phyloP scores from a whole-genome alignment of 1,140 invertebrate genomes.

The Heterodera schachtii region DNA sequence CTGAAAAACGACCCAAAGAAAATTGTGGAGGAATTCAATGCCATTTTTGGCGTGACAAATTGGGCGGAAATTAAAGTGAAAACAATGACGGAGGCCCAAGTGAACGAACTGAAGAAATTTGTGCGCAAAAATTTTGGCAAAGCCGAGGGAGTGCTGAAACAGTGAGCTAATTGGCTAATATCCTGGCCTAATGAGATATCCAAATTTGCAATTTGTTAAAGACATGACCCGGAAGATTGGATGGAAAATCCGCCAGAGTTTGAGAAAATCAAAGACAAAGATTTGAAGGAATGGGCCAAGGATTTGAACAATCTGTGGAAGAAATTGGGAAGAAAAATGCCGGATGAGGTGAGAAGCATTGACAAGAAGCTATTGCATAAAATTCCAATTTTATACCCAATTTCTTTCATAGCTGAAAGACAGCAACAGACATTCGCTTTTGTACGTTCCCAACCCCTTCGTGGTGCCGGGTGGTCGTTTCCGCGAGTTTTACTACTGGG shows the following conservation, averaged over 20 bases:
- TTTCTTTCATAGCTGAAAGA: background rate
- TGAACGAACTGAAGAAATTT: too few relatives aligned
- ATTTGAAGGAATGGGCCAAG: background rate
- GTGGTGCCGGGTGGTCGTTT: conserved; percentile 90
- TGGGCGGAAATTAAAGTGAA: background rate
- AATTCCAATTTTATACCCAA: background rate
- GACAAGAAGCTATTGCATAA: background rate
- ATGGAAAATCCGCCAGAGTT: conserved; percentile 14
- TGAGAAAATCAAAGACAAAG: background rate
- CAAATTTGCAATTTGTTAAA: conserved; percentile 2
- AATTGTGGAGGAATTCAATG: background rate
- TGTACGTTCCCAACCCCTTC: conserved; percentile 83
- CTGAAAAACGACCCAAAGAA: background rate
- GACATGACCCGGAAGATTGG: conserved; percentile 12
- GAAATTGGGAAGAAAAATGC: conserved; percentile 18
- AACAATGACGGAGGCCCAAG: background rate
- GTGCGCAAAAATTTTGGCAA: too few relatives aligned
- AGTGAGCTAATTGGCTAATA: too few relatives aligned
- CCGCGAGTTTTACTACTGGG: conserved; percentile 81
- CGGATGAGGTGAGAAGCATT: background rate
- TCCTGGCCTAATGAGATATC: too few relatives aligned
- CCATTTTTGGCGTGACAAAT: background rate
- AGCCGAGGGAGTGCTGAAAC: too few relatives aligned
- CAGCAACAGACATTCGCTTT: conserved; percentile 79
- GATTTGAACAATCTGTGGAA: conserved; percentile 32